Base-by-base conservation (phyloP, 2,888 invertebrate genomes). In the Eupeodes luniger region DNA sequence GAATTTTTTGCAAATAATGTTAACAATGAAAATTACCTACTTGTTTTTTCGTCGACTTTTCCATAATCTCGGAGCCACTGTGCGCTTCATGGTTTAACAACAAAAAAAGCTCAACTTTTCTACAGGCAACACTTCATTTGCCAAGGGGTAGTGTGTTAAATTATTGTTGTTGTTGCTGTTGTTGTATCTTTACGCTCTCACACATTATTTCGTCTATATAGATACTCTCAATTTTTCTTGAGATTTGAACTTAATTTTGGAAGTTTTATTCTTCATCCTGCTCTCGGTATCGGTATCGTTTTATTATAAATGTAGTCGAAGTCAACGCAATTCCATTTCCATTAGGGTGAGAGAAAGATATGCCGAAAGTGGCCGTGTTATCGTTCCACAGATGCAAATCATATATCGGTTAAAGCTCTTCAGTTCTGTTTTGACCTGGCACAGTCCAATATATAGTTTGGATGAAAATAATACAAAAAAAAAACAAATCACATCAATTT, bases 381-480 rank as follows among this genome's bases (percentile, higher is more conserved):
- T 74, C 67, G 77, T 83, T 83, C 80, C 57, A 77, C 77, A 67
- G 82, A 84, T 77, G 80, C 67, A 81, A 77, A 87, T 83, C 1
- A 2, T 27, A 83, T 69, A 87, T 87, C 83, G 83, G 79, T 61
- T 87, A 87, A 87, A 87, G 87, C 87, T 87, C 69, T 76, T 62
- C 79, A 59, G 79, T 81, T 83, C 76, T 87, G 72, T 87, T 77
- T 78, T 82, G 82, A 64, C 86, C 81, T 40, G 40, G 40, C 75
- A 79, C 55, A 55, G 34, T 85, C 86, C 62, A 79, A 53, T 66
- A 44, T 53, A 51, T 47, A 27, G 27, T 27, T 40, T 67, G 75
- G 53, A 75, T 62, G 27, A 27, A 66, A 62, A 53, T 77, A 77
- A 10, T 10, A 51, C 51, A 40, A 53, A 11, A 51, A 36, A 44